Evolutionary conservation across 2,113 vertebrate genomes (phyloP), one percentile per base, ranked within the genome.

Genomic region (Steatornis caripensis): DNA sequence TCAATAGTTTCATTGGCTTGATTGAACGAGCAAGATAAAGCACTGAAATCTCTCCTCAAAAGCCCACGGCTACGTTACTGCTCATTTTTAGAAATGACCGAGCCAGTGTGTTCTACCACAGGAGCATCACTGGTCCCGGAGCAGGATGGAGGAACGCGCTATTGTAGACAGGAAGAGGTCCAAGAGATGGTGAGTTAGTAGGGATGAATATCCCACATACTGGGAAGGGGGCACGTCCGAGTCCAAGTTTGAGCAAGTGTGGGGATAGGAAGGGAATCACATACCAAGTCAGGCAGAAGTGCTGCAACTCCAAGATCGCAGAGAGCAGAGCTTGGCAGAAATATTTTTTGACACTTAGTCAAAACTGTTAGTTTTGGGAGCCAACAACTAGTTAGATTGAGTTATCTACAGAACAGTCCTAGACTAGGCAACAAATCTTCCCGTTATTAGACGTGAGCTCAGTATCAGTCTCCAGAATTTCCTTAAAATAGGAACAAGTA

Each of bases 201-300:
- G 39, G 29, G 61, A 86, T 72, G 45, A 76, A 32, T 15, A 69
- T 12, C 32, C 24, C 43, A 68, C 22, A 3, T 2, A 60, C 9
- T 23, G 1, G 5, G 60, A 69, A 5, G 5, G 9, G 8, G 32
- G 6, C 11, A 66, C 0, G 1, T 41, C n/a, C 34, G 57, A 92
- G 53, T 15, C 30, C 48, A 70, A 55, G 30, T 48, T 80, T 65
- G 72, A 65, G 43, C 23, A 80, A 36, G 14, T 16, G 5, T 83
- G 3, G 18, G 12, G 5, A 15, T 51, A 58, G 36, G 48, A 68
- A 17, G 87, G n/a, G 27, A 71, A 57, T 34, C 34, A 60, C 3
- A 12, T 49, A 60, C 9, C 15, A 55, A 76, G 36, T 34, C 30
- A 72, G 53, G 45, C 51, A 88, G 39, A 88, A 72, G 27, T 17